Evolutionary conservation across 92 coral and sea anemone genomes (phyloP).

Genomic region (Pocillopora meandrina): DNA sequence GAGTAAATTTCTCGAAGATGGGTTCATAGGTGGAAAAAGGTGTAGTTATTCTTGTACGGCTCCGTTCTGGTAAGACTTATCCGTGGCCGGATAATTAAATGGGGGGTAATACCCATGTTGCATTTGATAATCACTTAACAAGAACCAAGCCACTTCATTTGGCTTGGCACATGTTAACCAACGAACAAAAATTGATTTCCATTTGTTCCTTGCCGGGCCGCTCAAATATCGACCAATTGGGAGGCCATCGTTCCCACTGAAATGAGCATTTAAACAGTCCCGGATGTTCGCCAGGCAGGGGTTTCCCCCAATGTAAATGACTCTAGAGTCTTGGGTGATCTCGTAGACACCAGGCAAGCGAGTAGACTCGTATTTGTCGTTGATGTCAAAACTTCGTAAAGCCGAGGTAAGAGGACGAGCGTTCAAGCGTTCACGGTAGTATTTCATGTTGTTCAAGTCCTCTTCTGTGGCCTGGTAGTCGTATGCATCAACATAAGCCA

Average conservation of each 20-base stretch:
- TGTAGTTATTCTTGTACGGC: background rate
- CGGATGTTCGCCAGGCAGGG: slow-evolving; percentile 72
- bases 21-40: background rate
- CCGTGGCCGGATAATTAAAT: slow-evolving; percentile 70
- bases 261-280: slow-evolving; percentile 84
- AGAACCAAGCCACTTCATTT: slow-evolving; percentile 77
- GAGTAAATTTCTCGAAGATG: too few species aligned
- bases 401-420: slow-evolving; percentile 72
- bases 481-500: slow-evolving; percentile 71
- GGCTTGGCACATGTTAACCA: slow-evolving; percentile 83
- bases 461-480: slow-evolving; percentile 72
- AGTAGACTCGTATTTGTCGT: slow-evolving; percentile 44
- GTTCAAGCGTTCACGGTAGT: slow-evolving; percentile 77
- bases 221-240: slow-evolving; percentile 77
- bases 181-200: slow-evolving; percentile 82
- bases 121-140: slow-evolving; percentile 75
- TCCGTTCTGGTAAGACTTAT: background rate
- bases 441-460: slow-evolving; percentile 56
- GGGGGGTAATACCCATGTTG: slow-evolving; percentile 69
- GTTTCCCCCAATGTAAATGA: slow-evolving; percentile 88
- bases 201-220: slow-evolving; percentile 79
- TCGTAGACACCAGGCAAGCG: slow-evolving; percentile 88
- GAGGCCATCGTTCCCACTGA: slow-evolving; percentile 89
- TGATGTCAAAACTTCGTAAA: slow-evolving; percentile 72
- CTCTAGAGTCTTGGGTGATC: slow-evolving; percentile 67